Conservation (phyloP, 2,113 vertebrate species). For the Calidris pygmaea region DNA sequence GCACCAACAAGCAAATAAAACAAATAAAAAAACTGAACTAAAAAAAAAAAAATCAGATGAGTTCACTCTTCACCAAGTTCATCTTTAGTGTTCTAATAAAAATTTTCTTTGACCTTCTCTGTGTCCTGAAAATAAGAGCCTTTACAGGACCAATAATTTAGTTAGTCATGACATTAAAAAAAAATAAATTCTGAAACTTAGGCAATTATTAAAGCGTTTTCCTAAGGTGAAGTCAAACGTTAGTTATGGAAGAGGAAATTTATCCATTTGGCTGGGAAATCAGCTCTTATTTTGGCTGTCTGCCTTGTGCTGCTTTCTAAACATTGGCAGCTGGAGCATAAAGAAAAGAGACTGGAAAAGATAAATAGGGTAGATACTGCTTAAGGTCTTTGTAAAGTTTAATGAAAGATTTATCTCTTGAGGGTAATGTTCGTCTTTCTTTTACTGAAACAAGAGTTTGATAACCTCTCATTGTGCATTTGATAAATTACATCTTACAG, state of each 20-base stretch:
- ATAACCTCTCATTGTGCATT: slow-evolving; percentile 73
- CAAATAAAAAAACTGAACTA: neutral
- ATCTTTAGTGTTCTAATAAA: neutral
- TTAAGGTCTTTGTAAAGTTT: slow-evolving; percentile 74
- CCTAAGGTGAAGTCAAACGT: neutral
- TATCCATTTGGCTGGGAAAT: neutral
- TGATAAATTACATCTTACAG: slow-evolving; percentile 68
- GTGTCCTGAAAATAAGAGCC: neutral
- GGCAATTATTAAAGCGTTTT: neutral
- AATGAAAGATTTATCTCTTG: slow-evolving; percentile 77
- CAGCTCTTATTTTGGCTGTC: neutral
- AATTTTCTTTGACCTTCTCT: neutral
- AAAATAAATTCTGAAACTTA: neutral
- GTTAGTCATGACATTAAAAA: neutral
- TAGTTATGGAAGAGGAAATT: neutral
- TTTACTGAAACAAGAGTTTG: slow-evolving; percentile 67
- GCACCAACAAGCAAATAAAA: neutral
- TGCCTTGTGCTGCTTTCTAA: slow-evolving; percentile 55
- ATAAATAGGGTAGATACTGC: slow-evolving; percentile 65
- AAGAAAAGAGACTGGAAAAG: slow-evolving; percentile 30
- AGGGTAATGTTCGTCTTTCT: slow-evolving; percentile 71
- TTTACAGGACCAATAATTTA: neutral
- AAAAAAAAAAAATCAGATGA: neutral
- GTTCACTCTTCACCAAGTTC: neutral
- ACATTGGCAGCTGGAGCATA: slow-evolving; percentile 23